phyloP scores from a whole-genome alignment of 2,113 vertebrate species.

The Chinchilla lanigera region DNA sequence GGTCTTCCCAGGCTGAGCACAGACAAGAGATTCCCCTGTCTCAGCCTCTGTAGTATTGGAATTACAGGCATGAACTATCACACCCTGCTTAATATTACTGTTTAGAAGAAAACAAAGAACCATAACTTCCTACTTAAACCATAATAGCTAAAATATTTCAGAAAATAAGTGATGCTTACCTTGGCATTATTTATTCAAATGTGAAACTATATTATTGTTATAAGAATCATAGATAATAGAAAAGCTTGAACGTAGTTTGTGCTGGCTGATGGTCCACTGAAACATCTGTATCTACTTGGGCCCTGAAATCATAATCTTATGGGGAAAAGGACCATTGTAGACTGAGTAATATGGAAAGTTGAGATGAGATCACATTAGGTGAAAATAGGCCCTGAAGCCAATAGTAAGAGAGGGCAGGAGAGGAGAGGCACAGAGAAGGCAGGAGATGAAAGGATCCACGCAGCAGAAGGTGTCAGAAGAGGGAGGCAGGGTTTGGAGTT shows the following conservation, averaged over 20 bases:
- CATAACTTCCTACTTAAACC: neutral
- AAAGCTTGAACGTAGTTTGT: neutral
- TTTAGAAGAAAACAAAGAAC: neutral
- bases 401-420: neutral
- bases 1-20: neutral
- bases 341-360: neutral
- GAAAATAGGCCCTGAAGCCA: neutral
- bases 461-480: neutral
- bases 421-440: neutral
- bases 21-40: neutral
- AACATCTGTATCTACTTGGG: neutral
- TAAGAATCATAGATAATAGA: neutral
- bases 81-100: neutral
- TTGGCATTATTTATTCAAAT: neutral
- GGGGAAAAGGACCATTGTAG: neutral
- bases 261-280: neutral
- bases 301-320: neutral
- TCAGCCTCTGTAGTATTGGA: neutral
- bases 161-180: neutral
- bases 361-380: neutral
- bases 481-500: neutral
- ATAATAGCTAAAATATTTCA: constrained; percentile 21
- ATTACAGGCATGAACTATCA: neutral
- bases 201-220: neutral
- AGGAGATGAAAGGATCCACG: neutral